Evolutionary conservation across 2,797 vertebrate species (phyloP), one percentile per base, ranked within the genome.

Genomic region (Acanthurus lineatus): DNA sequence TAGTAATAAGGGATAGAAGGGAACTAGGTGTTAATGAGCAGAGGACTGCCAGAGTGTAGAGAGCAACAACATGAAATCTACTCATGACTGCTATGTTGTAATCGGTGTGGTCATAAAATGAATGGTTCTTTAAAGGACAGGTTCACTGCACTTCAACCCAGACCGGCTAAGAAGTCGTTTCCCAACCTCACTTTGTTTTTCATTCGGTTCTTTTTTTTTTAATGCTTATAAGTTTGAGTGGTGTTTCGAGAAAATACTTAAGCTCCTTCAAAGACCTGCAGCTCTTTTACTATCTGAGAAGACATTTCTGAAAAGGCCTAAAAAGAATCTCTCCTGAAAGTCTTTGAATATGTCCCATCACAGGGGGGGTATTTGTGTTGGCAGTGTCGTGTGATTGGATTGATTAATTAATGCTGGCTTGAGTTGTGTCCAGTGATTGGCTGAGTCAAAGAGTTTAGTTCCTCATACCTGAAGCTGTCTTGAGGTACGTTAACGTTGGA

Each of bases 1-100:
- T 86, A 87, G 82, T 40, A 94, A 79, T 86, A 49, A 44, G 96
- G 95, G 93, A 97, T 95, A 97, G 95, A 96, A 96, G 96, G 96
- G 96, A 91, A 95, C 95, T 95, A 86, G 84, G 91, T 68, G 89
- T 93, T 93, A 92, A 89, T 87, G 72, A 85, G 56, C 78, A 87
- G 61, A 77, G 17, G 61, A 77, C 56, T 3, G 58, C 66, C 76
- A 78, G 19, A 56, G 69, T 58, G 38, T 81, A 72, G 40, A 89
- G 0, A 68, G 70, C 32, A 85, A 82, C 83, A 92, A 76, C 61
- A 59, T 65, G 52, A 72, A 68, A 86, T 66, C 52, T 28, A 25
- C 32, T 49, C 0, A 68, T 42, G 53, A 84, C 63, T 84, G 64
- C n/a, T 56, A 81, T n/a, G 15, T 56, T 47, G 25, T 28, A 49